Evolutionary conservation across 1,140 invertebrate species (phyloP).

Genomic region (Caenorhabditis elegans): DNA sequence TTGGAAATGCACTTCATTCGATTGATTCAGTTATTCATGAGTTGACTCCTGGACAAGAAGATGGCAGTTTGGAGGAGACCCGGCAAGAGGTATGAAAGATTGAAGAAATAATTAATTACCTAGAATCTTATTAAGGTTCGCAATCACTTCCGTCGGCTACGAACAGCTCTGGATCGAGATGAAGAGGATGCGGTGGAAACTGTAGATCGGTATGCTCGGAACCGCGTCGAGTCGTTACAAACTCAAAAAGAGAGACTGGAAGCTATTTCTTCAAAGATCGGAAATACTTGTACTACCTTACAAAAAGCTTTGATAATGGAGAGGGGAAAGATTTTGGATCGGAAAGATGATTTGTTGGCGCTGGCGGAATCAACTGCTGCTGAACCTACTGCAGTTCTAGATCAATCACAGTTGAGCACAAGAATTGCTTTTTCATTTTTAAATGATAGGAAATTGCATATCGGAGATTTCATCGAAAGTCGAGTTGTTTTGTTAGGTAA

Average conservation of each 20-base stretch:
- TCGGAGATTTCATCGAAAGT: constrained; percentile 1
- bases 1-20: neutral
- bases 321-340: neutral
- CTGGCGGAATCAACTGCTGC: neutral
- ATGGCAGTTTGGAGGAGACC: neutral
- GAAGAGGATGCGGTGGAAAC: neutral
- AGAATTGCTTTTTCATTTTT: constrained; percentile 3
- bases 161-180: neutral
- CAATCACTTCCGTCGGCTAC: neutral
- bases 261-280: neutral
- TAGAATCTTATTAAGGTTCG: no score
- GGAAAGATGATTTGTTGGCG: neutral
- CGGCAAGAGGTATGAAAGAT: neutral
- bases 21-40: neutral
- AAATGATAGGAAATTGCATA: neutral
- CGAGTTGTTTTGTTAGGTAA: neutral
- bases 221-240: neutral
- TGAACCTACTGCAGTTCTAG: neutral
- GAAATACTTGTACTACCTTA: neutral
- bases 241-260: neutral
- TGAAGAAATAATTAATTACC: no score
- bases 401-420: neutral
- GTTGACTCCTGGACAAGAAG: neutral
- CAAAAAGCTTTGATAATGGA: neutral
- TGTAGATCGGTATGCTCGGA: neutral